Percentiles rank a stretch among this genome's conserved stretches.
Evolutionary conservation across 2,888 invertebrate species (phyloP).

Genomic region (Pseudococcus jackbeardsleyi): DNA sequence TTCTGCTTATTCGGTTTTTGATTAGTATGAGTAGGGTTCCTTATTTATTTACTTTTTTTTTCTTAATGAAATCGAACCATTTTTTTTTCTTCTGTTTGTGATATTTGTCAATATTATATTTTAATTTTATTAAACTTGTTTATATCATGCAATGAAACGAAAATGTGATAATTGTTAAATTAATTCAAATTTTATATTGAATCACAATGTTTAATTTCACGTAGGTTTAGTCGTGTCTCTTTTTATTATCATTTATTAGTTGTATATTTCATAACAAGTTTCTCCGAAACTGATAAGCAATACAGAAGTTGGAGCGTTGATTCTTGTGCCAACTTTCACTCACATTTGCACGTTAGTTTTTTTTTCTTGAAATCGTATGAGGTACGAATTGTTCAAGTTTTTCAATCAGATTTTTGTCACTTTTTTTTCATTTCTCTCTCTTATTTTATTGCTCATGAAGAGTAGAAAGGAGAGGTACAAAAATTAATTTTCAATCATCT

Average conservation of each 20-base stretch:
- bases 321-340: background rate
- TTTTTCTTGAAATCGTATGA: background rate
- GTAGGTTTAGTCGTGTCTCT: background rate
- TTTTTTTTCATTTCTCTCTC: background rate
- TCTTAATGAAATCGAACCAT: conserved; percentile 3
- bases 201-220: conserved; percentile 39
- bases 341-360: background rate
- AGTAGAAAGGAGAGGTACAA: background rate
- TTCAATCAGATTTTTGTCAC: background rate
- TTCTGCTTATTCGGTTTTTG: conserved; percentile 19
- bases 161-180: conserved; percentile 50
- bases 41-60: conserved; percentile 34
- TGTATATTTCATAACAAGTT: background rate
- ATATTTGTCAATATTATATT: conserved; percentile 50
- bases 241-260: background rate
- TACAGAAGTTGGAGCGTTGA: background rate
- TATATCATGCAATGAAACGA: conserved; percentile 50
- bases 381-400: background rate
- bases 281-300: background rate
- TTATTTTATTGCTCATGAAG: too few relatives aligned
- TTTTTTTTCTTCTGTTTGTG: conserved; percentile 54
- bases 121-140: conserved; percentile 32
- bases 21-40: conserved; percentile 31
- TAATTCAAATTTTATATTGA: conserved; percentile 37
- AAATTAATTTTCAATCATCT: background rate